Conservation (phyloP, 2,113 vertebrate genomes). For the Benthochromis sp. region DNA sequence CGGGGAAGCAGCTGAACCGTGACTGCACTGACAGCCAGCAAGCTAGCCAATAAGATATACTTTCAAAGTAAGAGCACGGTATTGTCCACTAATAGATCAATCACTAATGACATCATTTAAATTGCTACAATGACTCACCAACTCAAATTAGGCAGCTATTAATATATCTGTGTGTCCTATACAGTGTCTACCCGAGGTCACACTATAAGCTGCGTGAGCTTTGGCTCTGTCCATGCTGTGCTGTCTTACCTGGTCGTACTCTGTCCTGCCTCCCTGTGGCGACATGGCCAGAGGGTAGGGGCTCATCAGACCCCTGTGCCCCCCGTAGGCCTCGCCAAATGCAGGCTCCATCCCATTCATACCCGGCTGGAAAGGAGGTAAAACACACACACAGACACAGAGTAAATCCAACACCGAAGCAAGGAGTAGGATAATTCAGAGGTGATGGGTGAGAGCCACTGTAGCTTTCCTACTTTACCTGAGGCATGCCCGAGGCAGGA, state of each 20-base stretch:
- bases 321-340: constrained; percentile 72
- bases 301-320: constrained; percentile 55
- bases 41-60: neutral
- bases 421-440: neutral
- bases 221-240: neutral
- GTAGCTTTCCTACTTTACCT: constrained; percentile 37
- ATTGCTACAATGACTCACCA: neutral
- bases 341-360: constrained; percentile 74
- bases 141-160: neutral
- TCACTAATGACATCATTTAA: neutral
- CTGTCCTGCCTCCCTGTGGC: constrained; percentile 62
- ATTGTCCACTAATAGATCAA: neutral
- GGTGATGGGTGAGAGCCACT: neutral
- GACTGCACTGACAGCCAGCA: neutral
- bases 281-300: constrained; percentile 66
- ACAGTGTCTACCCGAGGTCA: neutral
- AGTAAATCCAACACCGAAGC: neutral
- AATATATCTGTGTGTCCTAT: neutral
- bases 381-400: neutral
- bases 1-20: neutral
- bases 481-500: constrained; percentile 67
- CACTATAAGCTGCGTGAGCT: neutral
- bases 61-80: neutral
- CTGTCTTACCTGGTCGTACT: constrained; percentile 65
- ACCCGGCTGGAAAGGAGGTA: constrained; percentile 54